Conservation (phyloP, 2,888 invertebrate genomes). For the Cynaeus angustus region DNA sequence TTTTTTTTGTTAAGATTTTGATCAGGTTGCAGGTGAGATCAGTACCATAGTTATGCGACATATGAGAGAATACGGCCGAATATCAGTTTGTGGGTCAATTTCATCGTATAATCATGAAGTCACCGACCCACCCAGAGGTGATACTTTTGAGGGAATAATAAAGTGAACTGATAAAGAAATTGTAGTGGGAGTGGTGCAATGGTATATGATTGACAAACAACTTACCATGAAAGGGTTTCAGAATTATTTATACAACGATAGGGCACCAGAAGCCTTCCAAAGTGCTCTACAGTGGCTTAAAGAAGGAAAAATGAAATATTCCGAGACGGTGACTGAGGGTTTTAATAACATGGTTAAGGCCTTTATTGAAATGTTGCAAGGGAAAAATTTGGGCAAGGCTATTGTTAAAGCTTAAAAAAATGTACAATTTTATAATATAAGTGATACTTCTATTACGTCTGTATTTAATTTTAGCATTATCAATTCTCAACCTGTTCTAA, state of each 20-base stretch:
- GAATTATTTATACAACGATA: slow-evolving; percentile 74
- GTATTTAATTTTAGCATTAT: no score
- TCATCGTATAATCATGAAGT: slow-evolving; percentile 77
- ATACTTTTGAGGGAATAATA: slow-evolving; percentile 53
- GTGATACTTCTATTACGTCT: no score
- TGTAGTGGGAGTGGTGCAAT: slow-evolving; percentile 72
- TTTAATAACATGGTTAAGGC: slow-evolving; percentile 84
- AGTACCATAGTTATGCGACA: slow-evolving; percentile 76
- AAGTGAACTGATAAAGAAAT: background rate
- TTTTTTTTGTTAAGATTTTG: background rate
- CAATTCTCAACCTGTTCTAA: no score
- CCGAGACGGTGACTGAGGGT: slow-evolving; percentile 80
- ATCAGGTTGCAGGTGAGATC: slow-evolving; percentile 81
- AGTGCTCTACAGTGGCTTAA: slow-evolving; percentile 77
- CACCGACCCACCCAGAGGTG: slow-evolving; percentile 54
- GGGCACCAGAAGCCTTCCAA: slow-evolving; percentile 77
- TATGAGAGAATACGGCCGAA: slow-evolving; percentile 79
- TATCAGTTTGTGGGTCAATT: slow-evolving; percentile 82
- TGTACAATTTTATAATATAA: no score
- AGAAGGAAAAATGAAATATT: slow-evolving; percentile 80
- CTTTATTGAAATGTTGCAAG: slow-evolving; percentile 77
- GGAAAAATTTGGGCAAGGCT: slow-evolving; percentile 83
- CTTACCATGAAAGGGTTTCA: slow-evolving; percentile 79
- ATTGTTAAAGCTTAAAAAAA: slow-evolving; percentile 74
- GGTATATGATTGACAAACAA: slow-evolving; percentile 73